Evolutionary conservation across 2,113 vertebrate species (phyloP).

Genomic region (Eira barbara): DNA sequence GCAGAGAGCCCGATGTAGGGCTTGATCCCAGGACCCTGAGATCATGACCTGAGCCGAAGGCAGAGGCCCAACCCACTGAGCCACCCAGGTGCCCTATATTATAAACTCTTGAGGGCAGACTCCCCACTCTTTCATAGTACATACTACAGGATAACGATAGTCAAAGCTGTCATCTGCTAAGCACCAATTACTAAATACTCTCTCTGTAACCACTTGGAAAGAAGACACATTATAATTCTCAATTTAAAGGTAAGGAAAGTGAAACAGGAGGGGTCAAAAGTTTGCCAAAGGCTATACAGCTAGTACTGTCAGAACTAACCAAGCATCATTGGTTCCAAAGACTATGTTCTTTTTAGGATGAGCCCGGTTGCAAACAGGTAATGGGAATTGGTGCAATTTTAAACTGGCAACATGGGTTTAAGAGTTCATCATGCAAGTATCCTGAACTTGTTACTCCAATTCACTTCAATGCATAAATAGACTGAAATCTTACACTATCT

Average conservation of each 20-base stretch:
- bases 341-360: not conserved
- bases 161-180: not conserved
- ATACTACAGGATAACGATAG: not conserved
- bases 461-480: not conserved
- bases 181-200: not conserved
- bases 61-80: too few species aligned
- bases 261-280: not conserved
- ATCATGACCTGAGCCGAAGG: too few species aligned
- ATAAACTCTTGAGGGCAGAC: not conserved
- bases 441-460: not conserved
- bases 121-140: not conserved
- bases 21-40: too few species aligned
- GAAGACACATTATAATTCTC: not conserved
- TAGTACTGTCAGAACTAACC: not conserved
- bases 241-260: not conserved
- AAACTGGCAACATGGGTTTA: not conserved
- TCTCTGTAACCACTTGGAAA: not conserved
- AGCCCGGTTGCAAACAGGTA: not conserved
- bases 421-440: not conserved
- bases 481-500: not conserved
- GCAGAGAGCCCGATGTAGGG: too few species aligned
- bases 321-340: not conserved
- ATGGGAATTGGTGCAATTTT: not conserved
- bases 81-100: too few species aligned
- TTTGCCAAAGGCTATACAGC: not conserved